phyloP scores from a whole-genome alignment of 2,113 vertebrate species.

The Plestiodon gilberti region DNA sequence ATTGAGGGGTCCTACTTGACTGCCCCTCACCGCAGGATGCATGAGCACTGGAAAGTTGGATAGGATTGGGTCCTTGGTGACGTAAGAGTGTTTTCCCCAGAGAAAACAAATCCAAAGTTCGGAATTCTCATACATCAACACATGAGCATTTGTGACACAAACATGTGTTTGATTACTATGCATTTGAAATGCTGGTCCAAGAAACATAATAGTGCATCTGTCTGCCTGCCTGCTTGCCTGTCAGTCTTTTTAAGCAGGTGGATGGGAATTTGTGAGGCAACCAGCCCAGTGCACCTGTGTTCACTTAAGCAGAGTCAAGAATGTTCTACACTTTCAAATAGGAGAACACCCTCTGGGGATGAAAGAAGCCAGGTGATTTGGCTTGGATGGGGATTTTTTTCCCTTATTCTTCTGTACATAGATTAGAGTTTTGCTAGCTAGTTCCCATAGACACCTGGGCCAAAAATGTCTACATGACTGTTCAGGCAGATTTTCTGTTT shows the following conservation, averaged over 20 bases:
- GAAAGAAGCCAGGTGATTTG: slow-evolving; percentile 33
- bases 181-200: slow-evolving; percentile 43
- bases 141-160: background rate
- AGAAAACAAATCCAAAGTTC: background rate
- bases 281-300: slow-evolving; percentile 71
- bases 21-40: too few species aligned
- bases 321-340: slow-evolving; percentile 73
- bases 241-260: slow-evolving; percentile 19
- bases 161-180: slow-evolving; percentile 10
- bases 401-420: fast-evolving
- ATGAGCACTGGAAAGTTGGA: background rate
- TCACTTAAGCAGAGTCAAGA: slow-evolving; percentile 72
- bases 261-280: slow-evolving; percentile 20
- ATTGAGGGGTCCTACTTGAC: too few species aligned
- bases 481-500: background rate
- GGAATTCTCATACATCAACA: background rate
- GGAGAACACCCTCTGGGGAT: slow-evolving; percentile 35
- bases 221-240: slow-evolving; percentile 39
- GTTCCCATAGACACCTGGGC: slow-evolving; percentile 23
- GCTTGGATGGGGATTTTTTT: background rate
- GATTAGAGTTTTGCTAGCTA: fast-evolving
- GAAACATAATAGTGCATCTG: slow-evolving; percentile 73
- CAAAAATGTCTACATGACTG: background rate
- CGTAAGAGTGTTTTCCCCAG: fast-evolving
- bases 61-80: background rate